Base-by-base conservation (phyloP, 2,113 vertebrate species). In the Hippocampus abdominalis region DNA sequence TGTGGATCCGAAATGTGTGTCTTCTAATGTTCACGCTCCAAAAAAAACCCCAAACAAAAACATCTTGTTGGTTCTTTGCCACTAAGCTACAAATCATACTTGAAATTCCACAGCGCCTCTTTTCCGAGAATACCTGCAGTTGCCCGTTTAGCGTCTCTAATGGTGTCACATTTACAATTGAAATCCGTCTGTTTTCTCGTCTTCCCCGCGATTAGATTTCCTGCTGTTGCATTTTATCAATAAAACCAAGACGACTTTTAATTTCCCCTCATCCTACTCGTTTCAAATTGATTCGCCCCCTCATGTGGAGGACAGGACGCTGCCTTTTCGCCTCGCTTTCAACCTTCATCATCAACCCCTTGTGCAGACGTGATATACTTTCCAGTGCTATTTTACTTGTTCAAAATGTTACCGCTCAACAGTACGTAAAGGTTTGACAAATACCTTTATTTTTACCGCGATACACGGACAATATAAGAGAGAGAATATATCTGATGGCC, bases 161-260 rank as follows among this genome's bases (percentile, higher is more conserved):
- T 83, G 69, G 4, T 20, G 46, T 83, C 79, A 75, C 68, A 81
- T 79, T 81, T 84, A 23, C 74, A 79, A 82, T 84, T 81, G 81
- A 79, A 78, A 83, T 77, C 71, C 67, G 42, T 87, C 81, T 80
- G 68, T 36, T 80, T 78, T 76, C 40, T 36, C 49, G 13, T 48
- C 66, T 59, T 66, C 54, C 54, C 12, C 23, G 27, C 54, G 27
- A 57, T 13, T 57, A 1, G 13, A 57, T 57, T 68, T 13, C 9
- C 15, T 1, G 51, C 51, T 20, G 46, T 49, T 49, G 46, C 46
- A 18, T 49, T 49, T 49, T 20, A 18, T 16, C 46, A 49, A 49
- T 49, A 49, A 49, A 27, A 8, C 20, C 46, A 64, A 70, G 68
- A 57, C 66, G 27, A 53, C 9, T 2, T 1, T 36, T 46, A 40